Evolutionary conservation across 1,140 invertebrate genomes (phyloP).

Genomic region (Babylonia areolata): DNA sequence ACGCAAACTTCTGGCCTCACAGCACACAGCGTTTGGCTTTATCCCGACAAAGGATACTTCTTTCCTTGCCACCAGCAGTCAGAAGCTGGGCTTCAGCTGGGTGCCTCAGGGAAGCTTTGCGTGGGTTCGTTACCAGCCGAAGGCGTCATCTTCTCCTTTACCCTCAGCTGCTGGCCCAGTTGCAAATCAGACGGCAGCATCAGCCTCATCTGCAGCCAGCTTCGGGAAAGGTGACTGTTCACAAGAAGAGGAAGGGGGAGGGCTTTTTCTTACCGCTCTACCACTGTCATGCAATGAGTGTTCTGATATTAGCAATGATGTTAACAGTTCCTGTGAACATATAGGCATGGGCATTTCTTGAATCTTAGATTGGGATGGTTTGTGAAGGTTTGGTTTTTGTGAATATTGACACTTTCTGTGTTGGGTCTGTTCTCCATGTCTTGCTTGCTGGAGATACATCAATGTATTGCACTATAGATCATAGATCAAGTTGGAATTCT

Average conservation of each 20-base stretch:
- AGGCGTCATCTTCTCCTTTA: not conserved
- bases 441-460: too few relatives aligned
- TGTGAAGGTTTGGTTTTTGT: too few relatives aligned
- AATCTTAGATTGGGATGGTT: not conserved
- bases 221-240: not conserved
- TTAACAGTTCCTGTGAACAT: not conserved
- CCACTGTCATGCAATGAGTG: slow-evolving; percentile 48
- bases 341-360: not conserved
- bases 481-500: too few relatives aligned
- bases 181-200: not conserved
- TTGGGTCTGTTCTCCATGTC: too few relatives aligned
- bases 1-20: slow-evolving; percentile 46
- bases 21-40: slow-evolving; percentile 57
- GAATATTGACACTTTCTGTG: too few relatives aligned
- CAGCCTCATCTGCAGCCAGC: not conserved
- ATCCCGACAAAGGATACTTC: slow-evolving; percentile 58
- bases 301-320: slow-evolving; percentile 38
- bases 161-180: not conserved
- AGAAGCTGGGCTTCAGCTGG: slow-evolving; percentile 59
- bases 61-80: slow-evolving; percentile 52
- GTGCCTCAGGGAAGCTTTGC: slow-evolving; percentile 62
- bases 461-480: too few relatives aligned
- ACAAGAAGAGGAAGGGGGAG: not conserved
- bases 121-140: slow-evolving; percentile 54
- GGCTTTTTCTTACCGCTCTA: slow-evolving; percentile 41